Conservation (phyloP, 2,113 vertebrate genomes). For the Rhabdomys dilectus region DNA sequence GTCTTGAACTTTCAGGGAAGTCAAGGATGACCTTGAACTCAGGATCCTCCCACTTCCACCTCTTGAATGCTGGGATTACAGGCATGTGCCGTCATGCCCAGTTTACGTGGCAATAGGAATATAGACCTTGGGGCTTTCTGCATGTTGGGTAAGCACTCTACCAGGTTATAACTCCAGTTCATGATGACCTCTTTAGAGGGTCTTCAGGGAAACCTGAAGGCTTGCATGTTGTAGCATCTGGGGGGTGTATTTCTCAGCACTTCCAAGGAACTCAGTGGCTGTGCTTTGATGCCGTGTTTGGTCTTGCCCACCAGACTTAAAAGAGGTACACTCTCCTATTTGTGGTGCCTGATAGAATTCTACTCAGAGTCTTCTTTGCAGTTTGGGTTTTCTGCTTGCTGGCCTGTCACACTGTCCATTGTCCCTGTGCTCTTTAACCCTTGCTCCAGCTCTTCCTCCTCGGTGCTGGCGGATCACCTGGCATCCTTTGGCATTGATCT, state of each 20-base stretch:
- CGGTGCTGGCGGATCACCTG: neutral
- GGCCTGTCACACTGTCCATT: neutral
- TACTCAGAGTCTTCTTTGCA: neutral
- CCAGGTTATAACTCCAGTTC: neutral
- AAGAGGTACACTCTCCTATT: neutral
- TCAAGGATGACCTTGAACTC: neutral
- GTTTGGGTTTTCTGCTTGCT: neutral
- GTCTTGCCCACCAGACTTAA: neutral
- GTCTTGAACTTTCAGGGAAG: neutral
- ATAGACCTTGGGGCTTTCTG: neutral
- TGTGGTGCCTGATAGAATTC: neutral
- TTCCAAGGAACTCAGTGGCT: neutral
- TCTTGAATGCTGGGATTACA: neutral
- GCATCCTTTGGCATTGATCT: neutral
- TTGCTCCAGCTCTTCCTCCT: neutral
- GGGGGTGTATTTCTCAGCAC: accelerated
- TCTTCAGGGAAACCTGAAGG: neutral
- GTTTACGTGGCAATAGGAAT: neutral
- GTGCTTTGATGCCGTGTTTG: neutral
- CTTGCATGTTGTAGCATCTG: neutral
- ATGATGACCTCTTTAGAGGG: neutral
- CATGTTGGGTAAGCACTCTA: neutral
- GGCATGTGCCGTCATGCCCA: neutral
- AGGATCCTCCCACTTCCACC: neutral
- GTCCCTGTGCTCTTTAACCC: neutral